These are phyloP conservation scores for Anas flavirostris DNA, from an alignment of 2,797 vertebrate species.

Conservation along the genomic window DNA sequence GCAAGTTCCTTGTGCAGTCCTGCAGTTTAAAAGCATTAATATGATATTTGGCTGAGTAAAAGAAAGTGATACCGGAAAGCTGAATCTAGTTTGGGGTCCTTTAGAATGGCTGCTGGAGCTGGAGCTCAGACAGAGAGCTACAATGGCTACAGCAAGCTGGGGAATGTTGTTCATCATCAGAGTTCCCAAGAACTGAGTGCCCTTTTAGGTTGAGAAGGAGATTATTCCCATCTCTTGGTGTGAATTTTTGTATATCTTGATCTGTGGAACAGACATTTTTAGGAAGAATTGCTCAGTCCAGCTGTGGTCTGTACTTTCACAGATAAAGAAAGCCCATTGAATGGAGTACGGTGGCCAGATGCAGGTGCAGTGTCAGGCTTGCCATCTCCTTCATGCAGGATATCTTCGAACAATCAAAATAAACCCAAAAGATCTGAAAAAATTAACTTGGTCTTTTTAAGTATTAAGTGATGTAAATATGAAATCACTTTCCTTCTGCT, in stretches of 20 bases:
- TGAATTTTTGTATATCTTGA: not conserved
- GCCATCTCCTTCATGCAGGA: not conserved
- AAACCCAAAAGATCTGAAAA: not conserved
- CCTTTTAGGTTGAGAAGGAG: not conserved
- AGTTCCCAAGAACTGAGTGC: not conserved
- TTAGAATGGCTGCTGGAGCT: not conserved
- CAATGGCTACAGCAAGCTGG: not conserved
- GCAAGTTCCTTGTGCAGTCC: not conserved
- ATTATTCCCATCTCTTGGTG: not conserved
- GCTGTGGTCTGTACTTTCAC: not conserved
- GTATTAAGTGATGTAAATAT: not conserved
- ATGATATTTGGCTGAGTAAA: constrained; percentile 8
- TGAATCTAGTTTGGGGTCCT: not conserved
- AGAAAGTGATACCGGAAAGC: constrained; percentile 8
- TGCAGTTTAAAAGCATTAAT: constrained; percentile 31
- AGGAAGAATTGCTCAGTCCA: not conserved
- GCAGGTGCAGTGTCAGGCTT: not conserved
- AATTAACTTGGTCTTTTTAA: not conserved
- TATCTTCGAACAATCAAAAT: not conserved
- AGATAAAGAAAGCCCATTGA: not conserved
- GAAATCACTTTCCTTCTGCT: not conserved
- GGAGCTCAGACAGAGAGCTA: not conserved
- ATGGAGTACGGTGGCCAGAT: not conserved
- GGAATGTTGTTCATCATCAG: not conserved
- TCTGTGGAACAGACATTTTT: not conserved